These are phyloP conservation scores for Spinus olivaceus DNA, from an alignment of 2,797 vertebrate species.

Conservation along the genomic window DNA sequence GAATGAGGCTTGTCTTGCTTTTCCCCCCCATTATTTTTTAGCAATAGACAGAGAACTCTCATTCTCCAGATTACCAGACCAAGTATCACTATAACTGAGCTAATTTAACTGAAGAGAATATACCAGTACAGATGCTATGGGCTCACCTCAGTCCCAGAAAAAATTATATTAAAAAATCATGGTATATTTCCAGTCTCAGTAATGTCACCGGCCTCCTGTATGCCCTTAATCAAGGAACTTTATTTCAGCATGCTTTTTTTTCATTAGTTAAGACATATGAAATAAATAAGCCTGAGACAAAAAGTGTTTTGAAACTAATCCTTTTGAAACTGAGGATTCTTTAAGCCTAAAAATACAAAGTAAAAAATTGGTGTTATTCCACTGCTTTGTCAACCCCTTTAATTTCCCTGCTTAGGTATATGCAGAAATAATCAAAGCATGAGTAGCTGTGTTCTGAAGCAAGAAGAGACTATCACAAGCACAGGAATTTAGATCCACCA, in stretches of 20 bases:
- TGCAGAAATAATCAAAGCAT: neutral
- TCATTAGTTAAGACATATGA: neutral
- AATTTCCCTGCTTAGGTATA: neutral
- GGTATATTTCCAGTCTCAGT: neutral
- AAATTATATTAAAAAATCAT: neutral
- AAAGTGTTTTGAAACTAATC: neutral
- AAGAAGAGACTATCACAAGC: neutral
- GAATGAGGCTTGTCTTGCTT: neutral
- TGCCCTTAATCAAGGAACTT: neutral
- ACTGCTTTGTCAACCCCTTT: neutral
- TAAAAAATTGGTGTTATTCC: neutral
- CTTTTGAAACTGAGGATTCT: neutral
- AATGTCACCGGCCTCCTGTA: neutral
- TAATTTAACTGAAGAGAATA: neutral
- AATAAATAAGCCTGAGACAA: neutral
- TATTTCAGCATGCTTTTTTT: neutral
- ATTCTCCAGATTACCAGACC: neutral
- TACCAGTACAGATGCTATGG: neutral
- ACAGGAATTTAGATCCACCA: neutral
- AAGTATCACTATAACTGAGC: neutral
- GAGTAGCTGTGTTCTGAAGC: neutral
- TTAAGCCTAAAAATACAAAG: neutral
- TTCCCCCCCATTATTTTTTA: neutral
- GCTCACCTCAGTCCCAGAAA: neutral
- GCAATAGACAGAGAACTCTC: neutral